Evolutionary conservation across 2,888 invertebrate genomes (phyloP).

Genomic region (Cynaeus angustus): DNA sequence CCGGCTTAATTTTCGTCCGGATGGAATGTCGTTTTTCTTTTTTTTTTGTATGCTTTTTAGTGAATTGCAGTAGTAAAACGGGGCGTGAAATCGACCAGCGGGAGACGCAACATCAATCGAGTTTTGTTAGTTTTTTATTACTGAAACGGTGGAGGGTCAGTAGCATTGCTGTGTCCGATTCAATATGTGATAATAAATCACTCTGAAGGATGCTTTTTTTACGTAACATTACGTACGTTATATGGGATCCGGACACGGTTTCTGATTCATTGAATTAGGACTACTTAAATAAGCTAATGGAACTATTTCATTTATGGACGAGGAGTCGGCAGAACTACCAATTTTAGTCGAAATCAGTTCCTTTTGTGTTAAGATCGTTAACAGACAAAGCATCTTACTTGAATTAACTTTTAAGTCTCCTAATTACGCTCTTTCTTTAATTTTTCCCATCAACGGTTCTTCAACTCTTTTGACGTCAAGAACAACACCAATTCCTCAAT

Average conservation of each 20-base stretch:
- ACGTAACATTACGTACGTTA: constrained; percentile 63
- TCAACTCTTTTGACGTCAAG: neutral
- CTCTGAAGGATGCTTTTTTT: constrained; percentile 62
- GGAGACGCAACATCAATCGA: constrained; percentile 56
- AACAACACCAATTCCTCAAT: constrained; percentile 8
- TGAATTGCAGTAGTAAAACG: constrained; percentile 60
- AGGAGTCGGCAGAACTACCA: neutral
- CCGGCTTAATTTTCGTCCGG: constrained; percentile 70
- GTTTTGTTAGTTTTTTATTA: constrained; percentile 63
- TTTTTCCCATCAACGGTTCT: constrained; percentile 1
- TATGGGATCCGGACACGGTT: constrained; percentile 41
- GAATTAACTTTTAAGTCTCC: neutral
- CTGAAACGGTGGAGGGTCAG: constrained; percentile 56
- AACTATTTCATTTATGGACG: constrained; percentile 24
- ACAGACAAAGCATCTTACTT: too few species aligned
- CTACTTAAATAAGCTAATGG: constrained; percentile 42
- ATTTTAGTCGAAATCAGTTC: too few species aligned
- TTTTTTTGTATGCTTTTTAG: constrained; percentile 61
- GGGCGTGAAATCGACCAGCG: constrained; percentile 67
- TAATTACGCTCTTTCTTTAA: neutral
- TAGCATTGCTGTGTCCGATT: constrained; percentile 56
- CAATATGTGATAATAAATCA: constrained; percentile 60
- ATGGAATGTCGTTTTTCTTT: constrained; percentile 48
- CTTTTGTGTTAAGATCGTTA: too few species aligned
- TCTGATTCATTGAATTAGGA: constrained; percentile 43